phyloP scores from a whole-genome alignment of 2,888 invertebrate genomes.

The Dasypogon diadema region DNA sequence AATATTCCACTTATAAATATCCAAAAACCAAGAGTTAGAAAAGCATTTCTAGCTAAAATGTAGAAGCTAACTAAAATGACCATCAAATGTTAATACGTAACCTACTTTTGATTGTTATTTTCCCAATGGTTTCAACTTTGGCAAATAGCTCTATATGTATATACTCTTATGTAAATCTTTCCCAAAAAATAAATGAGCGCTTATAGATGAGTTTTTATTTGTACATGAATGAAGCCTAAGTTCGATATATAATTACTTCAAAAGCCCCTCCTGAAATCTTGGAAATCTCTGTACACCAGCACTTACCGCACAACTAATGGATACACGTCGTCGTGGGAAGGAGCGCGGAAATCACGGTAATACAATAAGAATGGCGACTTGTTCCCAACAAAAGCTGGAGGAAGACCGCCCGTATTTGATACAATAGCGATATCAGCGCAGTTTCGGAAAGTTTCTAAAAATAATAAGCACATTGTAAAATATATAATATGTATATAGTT shows the following conservation, averaged over 20 bases:
- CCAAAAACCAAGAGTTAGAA: conserved; percentile 19
- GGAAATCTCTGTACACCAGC: background rate
- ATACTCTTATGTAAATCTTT: too few species aligned
- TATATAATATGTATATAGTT: background rate
- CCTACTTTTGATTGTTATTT: background rate
- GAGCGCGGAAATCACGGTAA: conserved; percentile 77
- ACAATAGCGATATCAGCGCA: conserved; percentile 89
- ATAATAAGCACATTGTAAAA: background rate
- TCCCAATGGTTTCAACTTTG: background rate
- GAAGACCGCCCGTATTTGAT: conserved; percentile 81
- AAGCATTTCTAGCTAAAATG: background rate
- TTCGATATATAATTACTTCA: background rate
- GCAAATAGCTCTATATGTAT: background rate
- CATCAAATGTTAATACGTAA: background rate
- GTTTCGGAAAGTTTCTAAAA: conserved; percentile 85
- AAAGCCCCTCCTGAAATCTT: background rate
- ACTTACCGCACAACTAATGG: conserved; percentile 82
- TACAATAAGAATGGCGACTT: conserved; percentile 82
- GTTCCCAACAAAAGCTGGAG: conserved; percentile 77
- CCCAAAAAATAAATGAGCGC: conserved; percentile 4
- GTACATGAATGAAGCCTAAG: too few species aligned
- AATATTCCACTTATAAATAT: conserved; percentile 18
- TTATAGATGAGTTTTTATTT: conserved; percentile 40
- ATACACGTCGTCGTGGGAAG: conserved; percentile 75
- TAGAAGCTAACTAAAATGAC: background rate